Conservation (phyloP, 2,888 invertebrate species). For the Aphodius sticticus region DNA sequence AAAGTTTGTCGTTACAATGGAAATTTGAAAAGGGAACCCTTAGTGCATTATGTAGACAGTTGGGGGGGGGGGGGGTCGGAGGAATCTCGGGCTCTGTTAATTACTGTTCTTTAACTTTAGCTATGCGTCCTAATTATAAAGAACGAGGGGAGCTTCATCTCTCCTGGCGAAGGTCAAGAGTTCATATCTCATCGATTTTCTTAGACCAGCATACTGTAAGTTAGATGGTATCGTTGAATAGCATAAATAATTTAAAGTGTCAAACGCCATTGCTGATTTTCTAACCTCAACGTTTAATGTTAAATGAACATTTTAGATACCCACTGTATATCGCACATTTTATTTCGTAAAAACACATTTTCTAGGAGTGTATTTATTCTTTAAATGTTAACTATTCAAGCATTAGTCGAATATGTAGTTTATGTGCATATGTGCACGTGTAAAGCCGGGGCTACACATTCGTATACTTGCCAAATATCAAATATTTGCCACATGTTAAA, state of each 20-base stretch:
- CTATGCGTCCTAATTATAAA: not conserved
- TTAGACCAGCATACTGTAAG: not conserved
- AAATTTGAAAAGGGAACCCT: not conserved
- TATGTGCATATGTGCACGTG: too few species aligned
- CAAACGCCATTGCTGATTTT: not conserved
- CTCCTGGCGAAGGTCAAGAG: conserved; percentile 29
- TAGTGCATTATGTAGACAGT: not conserved
- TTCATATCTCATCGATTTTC: conserved; percentile 29
- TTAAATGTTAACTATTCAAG: too few species aligned
- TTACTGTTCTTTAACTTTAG: not conserved
- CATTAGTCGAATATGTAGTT: too few species aligned
- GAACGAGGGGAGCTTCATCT: not conserved
- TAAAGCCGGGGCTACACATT: too few species aligned
- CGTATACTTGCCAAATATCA: too few species aligned
- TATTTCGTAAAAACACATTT: too few species aligned
- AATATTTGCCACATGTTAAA: too few species aligned
- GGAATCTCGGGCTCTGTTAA: not conserved
- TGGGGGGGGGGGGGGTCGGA: not conserved
- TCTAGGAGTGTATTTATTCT: too few species aligned
- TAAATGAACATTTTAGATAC: too few species aligned
- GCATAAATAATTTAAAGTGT: conserved; percentile 15
- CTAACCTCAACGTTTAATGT: too few species aligned
- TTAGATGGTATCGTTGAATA: conserved; percentile 16
- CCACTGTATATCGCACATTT: too few species aligned
- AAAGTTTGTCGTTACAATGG: not conserved